Evolutionary conservation across 2,113 vertebrate species (phyloP), one percentile per base, ranked within the genome.

Genomic region (Panurus biarmicus): DNA sequence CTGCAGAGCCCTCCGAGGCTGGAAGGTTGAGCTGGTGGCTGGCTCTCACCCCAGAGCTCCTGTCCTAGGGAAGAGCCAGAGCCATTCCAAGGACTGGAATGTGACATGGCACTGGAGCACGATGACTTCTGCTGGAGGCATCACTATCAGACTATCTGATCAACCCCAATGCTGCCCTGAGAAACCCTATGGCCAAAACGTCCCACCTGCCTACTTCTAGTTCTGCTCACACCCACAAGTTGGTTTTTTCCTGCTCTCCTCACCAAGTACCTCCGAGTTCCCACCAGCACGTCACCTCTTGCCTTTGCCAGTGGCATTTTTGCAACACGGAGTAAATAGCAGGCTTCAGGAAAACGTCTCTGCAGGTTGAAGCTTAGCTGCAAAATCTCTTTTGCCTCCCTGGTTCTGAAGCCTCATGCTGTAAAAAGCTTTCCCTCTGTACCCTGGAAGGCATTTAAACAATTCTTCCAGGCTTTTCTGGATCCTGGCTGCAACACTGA

Each of bases 101-200:
- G 20, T 57, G 67, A 76, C 1, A 0, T 15, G 33, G 36, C 0
- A 1, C 69, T 0, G 1, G 22, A 57, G 28, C 1, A 3, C 0
- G 4, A 19, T 8, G 38, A 14, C 10, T 45, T 71, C 38, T 80
- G 17, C 19, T 56, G 71, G 29, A 70, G 16, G 58, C 8, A 28
- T 7, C 5, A 36, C 50, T 18, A 7, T 3, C 1, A 29, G 5
- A 58, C 36, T 23, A 22, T 72, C 19, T 56, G 40, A 35, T 5
- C 23, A 64, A 33, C 9, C 19, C 21, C 5, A 3, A 8, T 10
- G 44, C 22, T 26, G 29, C 21, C 74, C 29, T 24, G 31, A 33
- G 48, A 76, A 77, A 62, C 5, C 10, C 31, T 9, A 10, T 0
- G 2, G 23, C 17, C 51, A 70, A 40, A 20, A 58, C 2, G 0